These are phyloP conservation scores for Agrochola lota DNA, from an alignment of 2,888 invertebrate species.

Conservation along the genomic window DNA sequence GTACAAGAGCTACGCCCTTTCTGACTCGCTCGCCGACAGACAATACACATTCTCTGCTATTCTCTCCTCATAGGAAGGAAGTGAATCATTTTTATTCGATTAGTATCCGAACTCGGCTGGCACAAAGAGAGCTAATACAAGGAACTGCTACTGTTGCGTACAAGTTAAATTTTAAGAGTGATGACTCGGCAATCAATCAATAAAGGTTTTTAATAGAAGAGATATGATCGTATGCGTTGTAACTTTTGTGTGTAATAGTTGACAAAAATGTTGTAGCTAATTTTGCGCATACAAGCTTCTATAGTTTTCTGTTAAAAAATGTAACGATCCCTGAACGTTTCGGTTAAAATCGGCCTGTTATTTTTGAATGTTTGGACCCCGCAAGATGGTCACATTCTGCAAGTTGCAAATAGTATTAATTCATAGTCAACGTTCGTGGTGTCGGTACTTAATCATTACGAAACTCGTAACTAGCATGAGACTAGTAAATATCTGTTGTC, in stretches of 20 bases:
- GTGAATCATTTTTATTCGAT: constrained; percentile 85
- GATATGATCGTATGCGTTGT: constrained; percentile 6
- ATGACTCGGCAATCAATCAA: constrained; percentile 68
- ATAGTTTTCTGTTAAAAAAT: background rate
- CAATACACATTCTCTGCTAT: constrained; percentile 69
- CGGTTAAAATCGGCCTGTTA: background rate
- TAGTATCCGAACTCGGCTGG: constrained; percentile 70
- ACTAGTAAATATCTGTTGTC: constrained; percentile 11
- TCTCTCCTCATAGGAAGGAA: constrained; percentile 79
- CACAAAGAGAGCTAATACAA: constrained; percentile 73
- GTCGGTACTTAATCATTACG: background rate
- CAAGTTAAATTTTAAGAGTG: constrained; percentile 57
- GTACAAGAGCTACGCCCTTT: constrained; percentile 74
- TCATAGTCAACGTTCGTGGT: background rate
- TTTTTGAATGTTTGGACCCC: background rate
- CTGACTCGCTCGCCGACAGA: constrained; percentile 67
- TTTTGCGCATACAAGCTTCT: background rate
- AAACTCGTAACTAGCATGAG: background rate
- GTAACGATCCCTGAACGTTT: background rate
- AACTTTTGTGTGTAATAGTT: background rate
- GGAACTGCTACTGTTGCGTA: constrained; percentile 73
- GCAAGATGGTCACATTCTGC: background rate
- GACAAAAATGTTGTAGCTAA: background rate
- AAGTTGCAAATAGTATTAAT: constrained; percentile 1
- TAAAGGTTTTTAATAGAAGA: constrained; percentile 19